Percentiles rank a stretch among this genome's conserved stretches.
Evolutionary conservation across 1,140 invertebrate genomes (phyloP).

Genomic region (Listronotus oregonensis): DNA sequence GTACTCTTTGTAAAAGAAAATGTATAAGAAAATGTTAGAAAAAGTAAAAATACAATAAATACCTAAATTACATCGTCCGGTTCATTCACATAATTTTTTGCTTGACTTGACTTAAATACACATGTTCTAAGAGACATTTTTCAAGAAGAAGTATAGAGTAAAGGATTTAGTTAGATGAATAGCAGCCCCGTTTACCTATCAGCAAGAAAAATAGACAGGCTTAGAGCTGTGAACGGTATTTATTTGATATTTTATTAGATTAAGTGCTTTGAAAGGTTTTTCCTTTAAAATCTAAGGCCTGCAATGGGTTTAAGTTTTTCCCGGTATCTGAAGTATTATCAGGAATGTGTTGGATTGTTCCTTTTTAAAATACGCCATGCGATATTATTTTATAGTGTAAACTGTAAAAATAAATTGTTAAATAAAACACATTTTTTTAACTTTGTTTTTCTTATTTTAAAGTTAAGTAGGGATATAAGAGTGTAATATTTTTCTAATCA

Average conservation of each 20-base stretch:
- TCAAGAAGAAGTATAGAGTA: slow-evolving; percentile 2
- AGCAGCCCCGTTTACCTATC: slow-evolving; percentile 24
- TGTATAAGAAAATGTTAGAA: too few species aligned
- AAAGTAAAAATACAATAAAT: too few species aligned
- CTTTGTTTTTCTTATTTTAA: too few species aligned
- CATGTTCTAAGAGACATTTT: slow-evolving; percentile 18
- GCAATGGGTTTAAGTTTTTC: slow-evolving; percentile 10
- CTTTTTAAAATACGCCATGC: neutral
- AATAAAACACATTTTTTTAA: too few species aligned
- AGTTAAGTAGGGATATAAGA: too few species aligned
- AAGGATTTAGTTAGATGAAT: slow-evolving; percentile 29
- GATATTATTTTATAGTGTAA: too few species aligned
- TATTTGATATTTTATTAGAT: slow-evolving; percentile 38
- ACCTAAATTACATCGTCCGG: too few species aligned
- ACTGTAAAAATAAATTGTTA: too few species aligned
- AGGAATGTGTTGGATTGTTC: neutral
- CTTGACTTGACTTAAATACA: neutral
- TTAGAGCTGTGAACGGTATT: slow-evolving; percentile 28
- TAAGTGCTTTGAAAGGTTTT: slow-evolving; percentile 19
- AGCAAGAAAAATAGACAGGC: slow-evolving; percentile 32
- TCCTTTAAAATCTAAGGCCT: slow-evolving; percentile 21
- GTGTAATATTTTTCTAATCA: too few species aligned
- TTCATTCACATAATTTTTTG: too few species aligned
- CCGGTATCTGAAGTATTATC: slow-evolving; percentile 5
- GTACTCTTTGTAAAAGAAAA: too few species aligned